phyloP scores from a whole-genome alignment of 2,888 invertebrate genomes.

The Adelphocoris suturalis region DNA sequence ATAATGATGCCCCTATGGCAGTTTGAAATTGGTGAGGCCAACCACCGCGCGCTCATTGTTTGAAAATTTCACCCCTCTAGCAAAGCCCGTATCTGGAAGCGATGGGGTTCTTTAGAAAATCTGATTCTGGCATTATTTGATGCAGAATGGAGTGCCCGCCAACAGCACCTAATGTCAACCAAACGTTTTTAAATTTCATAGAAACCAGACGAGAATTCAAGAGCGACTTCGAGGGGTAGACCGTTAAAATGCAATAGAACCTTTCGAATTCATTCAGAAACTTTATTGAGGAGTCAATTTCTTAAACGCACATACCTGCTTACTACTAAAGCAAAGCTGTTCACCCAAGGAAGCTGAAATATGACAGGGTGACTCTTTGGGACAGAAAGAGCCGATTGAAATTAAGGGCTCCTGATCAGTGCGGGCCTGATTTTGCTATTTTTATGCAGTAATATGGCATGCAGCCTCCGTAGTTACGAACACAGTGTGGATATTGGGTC shows the following conservation, averaged over 20 bases:
- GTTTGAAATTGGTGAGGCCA: conserved; percentile 13
- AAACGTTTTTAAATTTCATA: background rate
- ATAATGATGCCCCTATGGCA: conserved; percentile 1
- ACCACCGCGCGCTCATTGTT: background rate
- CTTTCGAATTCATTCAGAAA: too few relatives aligned
- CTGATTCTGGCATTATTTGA: background rate
- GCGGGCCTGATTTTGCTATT: too few relatives aligned
- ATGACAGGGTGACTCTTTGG: too few relatives aligned
- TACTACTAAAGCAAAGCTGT: too few relatives aligned
- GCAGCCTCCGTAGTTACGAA: too few relatives aligned
- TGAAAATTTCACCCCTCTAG: background rate
- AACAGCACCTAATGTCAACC: background rate
- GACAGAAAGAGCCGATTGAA: too few relatives aligned
- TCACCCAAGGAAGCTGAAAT: too few relatives aligned
- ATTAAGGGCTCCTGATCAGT: too few relatives aligned
- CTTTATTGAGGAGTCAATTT: too few relatives aligned
- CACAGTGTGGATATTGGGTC: too few relatives aligned
- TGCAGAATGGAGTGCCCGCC: background rate
- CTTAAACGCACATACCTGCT: too few relatives aligned
- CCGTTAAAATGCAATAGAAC: conserved; percentile 4
- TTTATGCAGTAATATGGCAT: too few relatives aligned
- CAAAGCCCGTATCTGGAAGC: background rate
- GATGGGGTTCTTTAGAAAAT: background rate
- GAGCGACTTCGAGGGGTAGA: background rate
- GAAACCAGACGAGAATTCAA: background rate